These are phyloP conservation scores for Caenorhabditis sulstoni DNA, from an alignment of 2,888 invertebrate genomes.

Conservation along the genomic window DNA sequence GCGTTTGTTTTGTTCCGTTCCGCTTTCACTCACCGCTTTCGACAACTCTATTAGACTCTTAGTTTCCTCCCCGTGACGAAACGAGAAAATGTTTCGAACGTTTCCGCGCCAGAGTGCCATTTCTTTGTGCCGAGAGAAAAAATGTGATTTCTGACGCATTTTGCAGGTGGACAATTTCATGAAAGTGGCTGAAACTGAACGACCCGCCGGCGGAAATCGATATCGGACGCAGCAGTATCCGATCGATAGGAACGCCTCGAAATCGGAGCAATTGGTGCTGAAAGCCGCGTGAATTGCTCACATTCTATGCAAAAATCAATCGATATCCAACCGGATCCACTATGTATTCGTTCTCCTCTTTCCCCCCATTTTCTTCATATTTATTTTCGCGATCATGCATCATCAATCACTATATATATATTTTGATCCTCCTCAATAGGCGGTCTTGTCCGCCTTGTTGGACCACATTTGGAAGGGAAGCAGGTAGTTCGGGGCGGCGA, in stretches of 20 bases:
- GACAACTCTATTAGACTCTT: no score
- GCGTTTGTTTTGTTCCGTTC: constrained; percentile 27
- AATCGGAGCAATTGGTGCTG: constrained; percentile 38
- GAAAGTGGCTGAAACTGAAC: constrained; percentile 76
- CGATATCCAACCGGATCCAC: neutral
- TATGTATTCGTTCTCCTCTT: constrained; percentile 12
- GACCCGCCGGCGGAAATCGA: constrained; percentile 59
- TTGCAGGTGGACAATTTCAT: constrained; percentile 78
- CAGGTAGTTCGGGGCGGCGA: constrained; percentile 65
- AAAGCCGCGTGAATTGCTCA: constrained; percentile 26
- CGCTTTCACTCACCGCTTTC: neutral
- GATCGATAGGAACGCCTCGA: constrained; percentile 16
- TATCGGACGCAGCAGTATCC: constrained; percentile 32
- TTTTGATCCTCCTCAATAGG: constrained; percentile 60
- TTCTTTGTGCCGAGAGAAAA: neutral
- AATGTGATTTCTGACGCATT: no score
- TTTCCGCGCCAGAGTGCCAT: constrained; percentile 25
- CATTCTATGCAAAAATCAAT: neutral
- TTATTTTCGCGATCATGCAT: constrained; percentile 2
- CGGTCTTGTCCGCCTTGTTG: constrained; percentile 67
- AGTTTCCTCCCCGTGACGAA: no score
- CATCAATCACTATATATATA: neutral
- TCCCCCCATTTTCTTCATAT: neutral
- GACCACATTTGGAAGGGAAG: constrained; percentile 74
- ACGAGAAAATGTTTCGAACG: no score